Evolutionary conservation across 2,888 invertebrate species (phyloP).

Genomic region (Timandra comae): DNA sequence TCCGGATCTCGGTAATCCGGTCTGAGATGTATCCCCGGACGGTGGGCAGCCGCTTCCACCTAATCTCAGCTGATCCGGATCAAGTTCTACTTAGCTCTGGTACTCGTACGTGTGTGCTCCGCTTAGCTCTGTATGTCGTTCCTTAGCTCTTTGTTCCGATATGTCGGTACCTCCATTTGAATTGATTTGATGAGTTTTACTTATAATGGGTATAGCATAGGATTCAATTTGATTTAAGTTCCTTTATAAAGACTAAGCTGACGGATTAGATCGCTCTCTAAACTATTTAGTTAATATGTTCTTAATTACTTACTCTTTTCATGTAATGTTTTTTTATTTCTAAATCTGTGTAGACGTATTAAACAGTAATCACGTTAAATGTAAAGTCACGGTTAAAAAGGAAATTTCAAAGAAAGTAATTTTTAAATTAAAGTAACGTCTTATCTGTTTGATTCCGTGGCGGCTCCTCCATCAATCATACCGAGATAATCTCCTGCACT

Average conservation of each 20-base stretch:
- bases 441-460: conserved; percentile 15
- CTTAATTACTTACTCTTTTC: no score
- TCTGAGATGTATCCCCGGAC: conserved; percentile 63
- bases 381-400: no score
- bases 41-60: conserved; percentile 65
- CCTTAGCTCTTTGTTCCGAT: conserved; percentile 40
- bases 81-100: conserved; percentile 43
- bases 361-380: no score
- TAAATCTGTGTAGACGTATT: no score
- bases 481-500: conserved; percentile 80
- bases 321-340: no score
- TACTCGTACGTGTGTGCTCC: conserved; percentile 42
- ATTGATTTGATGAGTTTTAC: conserved; percentile 5
- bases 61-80: conserved; percentile 70
- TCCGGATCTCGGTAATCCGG: conserved; percentile 69
- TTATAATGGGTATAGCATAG: no score
- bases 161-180: conserved; percentile 15
- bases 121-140: conserved; percentile 28
- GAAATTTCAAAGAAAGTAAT: conserved; percentile 2
- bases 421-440: conserved; percentile 4
- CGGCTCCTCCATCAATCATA: conserved; percentile 76
- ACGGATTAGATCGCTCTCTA: no score
- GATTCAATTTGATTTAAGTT: no score
- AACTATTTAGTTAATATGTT: no score
- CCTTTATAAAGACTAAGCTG: no score